phyloP scores from a whole-genome alignment of 2,797 vertebrate genomes.

The Smutsia gigantea region DNA sequence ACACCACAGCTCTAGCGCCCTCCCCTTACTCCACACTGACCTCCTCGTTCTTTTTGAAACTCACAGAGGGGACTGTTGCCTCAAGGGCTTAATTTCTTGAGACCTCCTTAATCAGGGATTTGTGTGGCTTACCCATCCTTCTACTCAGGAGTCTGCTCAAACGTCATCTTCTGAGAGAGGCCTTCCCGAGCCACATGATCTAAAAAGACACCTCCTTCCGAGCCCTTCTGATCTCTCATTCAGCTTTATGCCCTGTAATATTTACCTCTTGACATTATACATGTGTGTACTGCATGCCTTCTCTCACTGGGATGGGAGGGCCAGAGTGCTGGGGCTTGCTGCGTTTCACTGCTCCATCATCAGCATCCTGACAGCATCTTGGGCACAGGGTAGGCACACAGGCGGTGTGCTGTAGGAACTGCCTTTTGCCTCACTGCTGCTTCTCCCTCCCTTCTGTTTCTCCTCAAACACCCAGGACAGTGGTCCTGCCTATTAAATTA shows the following conservation, averaged over 20 bases:
- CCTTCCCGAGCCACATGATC: background rate
- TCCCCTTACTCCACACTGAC: background rate
- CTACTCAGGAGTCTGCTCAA: background rate
- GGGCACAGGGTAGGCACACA: background rate
- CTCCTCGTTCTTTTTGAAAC: background rate
- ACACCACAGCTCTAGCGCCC: fast-evolving
- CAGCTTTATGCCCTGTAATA: background rate
- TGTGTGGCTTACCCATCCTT: fast-evolving
- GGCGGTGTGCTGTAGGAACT: fast-evolving
- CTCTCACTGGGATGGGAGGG: background rate
- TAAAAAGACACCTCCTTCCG: background rate
- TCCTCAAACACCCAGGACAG: background rate
- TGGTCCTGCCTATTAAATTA: too few relatives aligned
- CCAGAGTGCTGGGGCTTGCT: fast-evolving
- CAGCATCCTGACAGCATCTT: fast-evolving
- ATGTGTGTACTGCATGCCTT: background rate
- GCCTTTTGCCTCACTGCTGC: background rate
- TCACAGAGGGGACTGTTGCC: background rate
- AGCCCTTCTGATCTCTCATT: background rate
- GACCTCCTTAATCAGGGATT: background rate
- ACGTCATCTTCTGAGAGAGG: background rate
- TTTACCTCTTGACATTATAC: background rate
- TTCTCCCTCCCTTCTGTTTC: background rate
- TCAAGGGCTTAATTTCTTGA: background rate
- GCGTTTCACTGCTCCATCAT: background rate